phyloP scores from a whole-genome alignment of 1,140 invertebrate species.

The Drosophila carrolli region DNA sequence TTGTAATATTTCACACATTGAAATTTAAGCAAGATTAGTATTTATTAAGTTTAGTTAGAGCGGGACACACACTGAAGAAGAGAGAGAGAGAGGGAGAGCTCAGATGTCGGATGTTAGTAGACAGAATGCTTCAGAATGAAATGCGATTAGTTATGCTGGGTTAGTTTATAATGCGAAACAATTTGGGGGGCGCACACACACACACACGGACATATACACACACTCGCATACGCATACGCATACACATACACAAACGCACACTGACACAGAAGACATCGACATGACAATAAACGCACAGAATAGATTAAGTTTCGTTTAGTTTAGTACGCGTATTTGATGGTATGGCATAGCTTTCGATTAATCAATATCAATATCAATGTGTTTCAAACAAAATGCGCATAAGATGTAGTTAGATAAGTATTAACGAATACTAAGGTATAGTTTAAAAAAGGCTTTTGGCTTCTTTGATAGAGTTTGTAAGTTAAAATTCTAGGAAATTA shows the following conservation, averaged over 20 bases:
- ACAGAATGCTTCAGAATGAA: slow-evolving; percentile 23
- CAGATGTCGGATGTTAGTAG: slow-evolving; percentile 26
- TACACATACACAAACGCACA: slow-evolving; percentile 50
- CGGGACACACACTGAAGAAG: slow-evolving; percentile 16
- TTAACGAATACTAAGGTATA: slow-evolving; percentile 76
- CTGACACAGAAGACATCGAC: slow-evolving; percentile 64
- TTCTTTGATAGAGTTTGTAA: slow-evolving; percentile 57
- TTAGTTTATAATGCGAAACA: slow-evolving; percentile 11
- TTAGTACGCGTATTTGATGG: slow-evolving; percentile 58
- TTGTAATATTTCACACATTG: background rate
- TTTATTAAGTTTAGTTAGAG: slow-evolving; percentile 6
- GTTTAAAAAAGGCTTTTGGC: slow-evolving; percentile 63
- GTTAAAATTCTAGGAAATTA: slow-evolving; percentile 79
- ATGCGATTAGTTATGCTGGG: slow-evolving; percentile 36
- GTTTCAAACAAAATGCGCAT: slow-evolving; percentile 78
- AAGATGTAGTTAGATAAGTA: slow-evolving; percentile 71
- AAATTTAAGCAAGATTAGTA: slow-evolving; percentile 8
- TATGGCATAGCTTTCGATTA: slow-evolving; percentile 77
- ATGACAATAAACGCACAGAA: slow-evolving; percentile 65
- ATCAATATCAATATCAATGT: slow-evolving; percentile 65
- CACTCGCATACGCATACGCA: slow-evolving; percentile 24
- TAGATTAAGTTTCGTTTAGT: slow-evolving; percentile 45
- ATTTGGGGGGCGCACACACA: slow-evolving; percentile 30
- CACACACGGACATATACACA: slow-evolving; percentile 29
- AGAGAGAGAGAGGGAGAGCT: background rate